Base-by-base conservation (phyloP, 1,140 invertebrate genomes). In the Euglossa dilemma region DNA sequence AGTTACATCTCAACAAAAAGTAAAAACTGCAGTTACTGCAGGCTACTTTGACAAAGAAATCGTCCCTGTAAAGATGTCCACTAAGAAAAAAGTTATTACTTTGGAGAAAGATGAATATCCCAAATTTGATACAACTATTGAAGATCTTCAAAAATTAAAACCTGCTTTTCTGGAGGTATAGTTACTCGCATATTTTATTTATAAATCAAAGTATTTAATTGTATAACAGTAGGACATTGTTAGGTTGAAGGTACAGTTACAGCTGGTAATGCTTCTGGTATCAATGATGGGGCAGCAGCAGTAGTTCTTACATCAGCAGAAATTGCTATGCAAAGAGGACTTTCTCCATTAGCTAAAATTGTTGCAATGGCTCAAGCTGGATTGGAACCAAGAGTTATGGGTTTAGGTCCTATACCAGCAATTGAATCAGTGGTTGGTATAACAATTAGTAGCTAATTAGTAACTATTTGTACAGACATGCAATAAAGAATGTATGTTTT, bases 231-330 rank as follows among this genome's bases (percentile, higher is more conserved):
- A 18, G 23, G n/a, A 52, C 20, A 9, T 56, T 66, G 66, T 36
- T 52, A 94, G 93, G 72, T 20, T 52, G 94, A 95, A 86, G 97
- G 97, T n/a, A 96, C 96, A 28, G 96, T 98, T 28, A 98, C 97
- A 28, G 94, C 97, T 59, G 97, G 97, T 70, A 98, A 98, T 95
- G 95, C 97, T 20, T 97, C 97, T 23, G 97, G 97, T 63, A 95
- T 98, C 57, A 98, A 98, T 93, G 98, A 98, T 94, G 98, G 98
- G 23, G 98, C 98, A 59, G 98, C 98, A 50, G 97, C 96, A 50
- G 93, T 98, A 12, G 94, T 98, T 64, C 89, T 98, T 20, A 96
- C 96, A 95, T 96, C 95, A 52, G 92, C 93, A 70, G 92, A 95
- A 82, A 94, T 95, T 86, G 95, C 96, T 3, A 90, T 90, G 66